A percentile compares a stretch with the other conserved stretches of the same genome.
Evolutionary conservation across 2,888 invertebrate genomes (phyloP).

Genomic region (Terebella lapidaria): DNA sequence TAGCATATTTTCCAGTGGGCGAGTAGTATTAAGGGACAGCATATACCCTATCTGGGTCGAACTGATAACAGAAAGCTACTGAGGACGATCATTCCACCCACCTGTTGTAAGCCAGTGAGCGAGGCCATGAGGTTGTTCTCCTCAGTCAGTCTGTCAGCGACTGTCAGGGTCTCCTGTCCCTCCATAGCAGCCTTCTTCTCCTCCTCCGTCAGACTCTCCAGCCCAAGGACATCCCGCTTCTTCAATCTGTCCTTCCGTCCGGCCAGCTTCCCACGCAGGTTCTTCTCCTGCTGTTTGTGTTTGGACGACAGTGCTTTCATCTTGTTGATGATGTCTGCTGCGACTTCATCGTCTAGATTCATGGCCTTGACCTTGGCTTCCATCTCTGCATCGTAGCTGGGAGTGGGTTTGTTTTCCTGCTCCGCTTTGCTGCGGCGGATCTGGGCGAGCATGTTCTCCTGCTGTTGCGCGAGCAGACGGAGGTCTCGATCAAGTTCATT

Average conservation of each 20-base stretch:
- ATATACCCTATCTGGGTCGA: too few species aligned
- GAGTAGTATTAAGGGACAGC: too few species aligned
- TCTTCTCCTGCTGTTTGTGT: constrained; percentile 15
- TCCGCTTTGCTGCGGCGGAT: constrained; percentile 21
- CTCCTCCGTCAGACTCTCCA: constrained; percentile 30
- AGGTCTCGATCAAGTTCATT: constrained; percentile 38
- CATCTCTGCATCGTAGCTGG: constrained; percentile 26
- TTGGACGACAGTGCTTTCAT: constrained; percentile 3
- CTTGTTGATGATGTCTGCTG: neutral
- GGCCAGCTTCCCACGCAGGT: constrained; percentile 28
- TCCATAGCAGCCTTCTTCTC: constrained; percentile 22
- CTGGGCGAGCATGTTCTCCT: constrained; percentile 39
- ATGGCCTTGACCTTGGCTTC: constrained; percentile 25
- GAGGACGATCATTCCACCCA: too few species aligned
- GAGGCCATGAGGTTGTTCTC: constrained; percentile 36
- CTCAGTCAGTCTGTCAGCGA: constrained; percentile 37
- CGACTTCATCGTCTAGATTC: neutral
- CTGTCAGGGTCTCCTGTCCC: constrained; percentile 26
- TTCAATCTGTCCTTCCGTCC: constrained; percentile 24
- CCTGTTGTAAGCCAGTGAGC: constrained; percentile 34
- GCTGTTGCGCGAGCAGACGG: constrained; percentile 32
- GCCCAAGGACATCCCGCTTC: constrained; percentile 29
- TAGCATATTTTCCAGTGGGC: too few species aligned
- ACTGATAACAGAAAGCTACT: too few species aligned
- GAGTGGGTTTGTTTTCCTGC: constrained; percentile 5